Base-by-base conservation (phyloP, 2,888 invertebrate species). In the Sphaeridia pumilis region DNA sequence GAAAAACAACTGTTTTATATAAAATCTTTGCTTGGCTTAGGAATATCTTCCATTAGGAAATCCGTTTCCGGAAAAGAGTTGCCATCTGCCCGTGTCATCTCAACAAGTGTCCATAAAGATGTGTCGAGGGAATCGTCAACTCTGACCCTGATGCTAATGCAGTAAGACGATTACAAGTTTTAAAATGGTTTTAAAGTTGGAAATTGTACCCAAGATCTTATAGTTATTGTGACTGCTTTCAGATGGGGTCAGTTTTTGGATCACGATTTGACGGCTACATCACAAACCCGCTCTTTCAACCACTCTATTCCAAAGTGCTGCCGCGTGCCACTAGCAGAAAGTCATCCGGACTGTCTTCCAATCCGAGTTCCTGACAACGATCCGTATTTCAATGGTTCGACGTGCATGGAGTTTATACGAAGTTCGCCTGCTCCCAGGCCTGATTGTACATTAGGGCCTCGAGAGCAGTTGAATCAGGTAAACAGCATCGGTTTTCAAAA, bases 291-390 rank as follows among this genome's bases (percentile, higher is more conserved):
- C 42, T 48, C 61, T 45, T 65, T 63, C 52, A 63, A 63, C 48
- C 59, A 59, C 52, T 63, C 63, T 35, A 58, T 62, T 36, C 63
- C 63, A 10, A 57, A 61, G 51, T 62, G 61, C 42, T 63, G 62
- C 46, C 57, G 58, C 36, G 60, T 62, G 12, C 41, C 26, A n/a
- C 14, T 36, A 12, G 34, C 55, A 46, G 57, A 57, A 38, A 72
- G 84, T 78, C 89, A 90, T 71, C 88, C 89, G 0, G 85, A 87
- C 67, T 90, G 89, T 69, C 72, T 87, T 62, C 86, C 88, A 1
- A 89, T 90, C 61, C 72, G 78, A 48, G 56, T 64, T 53, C 59
- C 60, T n/a, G 49, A 46, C 12, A 55, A 57, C 26, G 64, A 64
- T 46, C 56, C 56, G 25, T 61, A 61, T 46, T 61, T 61, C 46